These are phyloP conservation scores for Phenganax marumi DNA, from an alignment of 92 coral and sea anemone genomes.

Conservation along the genomic window DNA sequence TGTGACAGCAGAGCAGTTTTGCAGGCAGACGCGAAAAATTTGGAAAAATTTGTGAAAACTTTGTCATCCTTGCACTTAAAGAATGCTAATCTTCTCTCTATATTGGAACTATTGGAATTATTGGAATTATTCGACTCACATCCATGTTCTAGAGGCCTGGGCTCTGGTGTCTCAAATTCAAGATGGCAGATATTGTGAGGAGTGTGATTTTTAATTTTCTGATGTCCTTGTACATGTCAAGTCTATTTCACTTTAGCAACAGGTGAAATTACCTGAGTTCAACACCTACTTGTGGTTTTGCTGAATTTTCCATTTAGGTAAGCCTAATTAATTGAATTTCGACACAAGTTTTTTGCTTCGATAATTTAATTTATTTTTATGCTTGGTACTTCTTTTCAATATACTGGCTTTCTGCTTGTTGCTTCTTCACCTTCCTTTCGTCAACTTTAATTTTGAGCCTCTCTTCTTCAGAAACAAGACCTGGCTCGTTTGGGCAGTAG, in stretches of 20 bases:
- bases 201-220: background rate
- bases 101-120: too few relatives aligned
- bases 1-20: background rate
- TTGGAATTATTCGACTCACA: constrained; percentile 1
- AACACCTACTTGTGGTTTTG: too few relatives aligned
- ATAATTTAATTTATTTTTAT: too few relatives aligned
- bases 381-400: background rate
- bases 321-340: background rate
- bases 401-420: background rate
- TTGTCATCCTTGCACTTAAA: constrained; percentile 8
- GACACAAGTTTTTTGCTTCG: constrained; percentile 15
- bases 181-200: constrained; percentile 3
- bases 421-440: constrained; percentile 22
- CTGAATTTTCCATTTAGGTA: background rate
- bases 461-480: constrained; percentile 34
- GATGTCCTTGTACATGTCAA: background rate
- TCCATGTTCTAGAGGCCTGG: background rate
- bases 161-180: background rate
- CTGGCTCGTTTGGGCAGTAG: constrained; percentile 48
- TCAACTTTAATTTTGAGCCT: constrained; percentile 16
- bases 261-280: too few relatives aligned
- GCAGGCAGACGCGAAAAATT: constrained; percentile 49
- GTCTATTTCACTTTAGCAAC: background rate
- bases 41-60: constrained; percentile 44
- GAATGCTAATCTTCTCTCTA: background rate